Evolutionary conservation across 1,140 invertebrate genomes (phyloP).

Genomic region (Drosophila elegans): DNA sequence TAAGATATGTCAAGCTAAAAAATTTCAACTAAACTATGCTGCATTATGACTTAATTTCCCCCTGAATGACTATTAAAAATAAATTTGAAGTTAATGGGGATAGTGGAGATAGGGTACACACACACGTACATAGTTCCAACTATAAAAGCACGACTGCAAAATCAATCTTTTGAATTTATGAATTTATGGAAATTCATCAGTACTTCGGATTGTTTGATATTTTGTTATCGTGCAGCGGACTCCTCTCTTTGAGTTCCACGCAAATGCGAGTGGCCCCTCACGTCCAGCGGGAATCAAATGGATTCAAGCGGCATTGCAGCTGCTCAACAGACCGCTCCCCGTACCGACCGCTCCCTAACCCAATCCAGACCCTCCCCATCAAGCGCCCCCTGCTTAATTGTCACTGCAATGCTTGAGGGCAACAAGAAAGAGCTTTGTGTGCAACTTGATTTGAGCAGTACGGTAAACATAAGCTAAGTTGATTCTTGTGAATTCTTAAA

Average conservation of each 20-base stretch:
- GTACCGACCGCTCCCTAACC: background rate
- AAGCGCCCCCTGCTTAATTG: slow-evolving; percentile 49
- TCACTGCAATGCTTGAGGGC: slow-evolving; percentile 34
- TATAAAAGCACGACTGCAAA: slow-evolving; percentile 42
- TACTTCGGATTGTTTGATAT: slow-evolving; percentile 62
- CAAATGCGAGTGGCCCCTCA: slow-evolving; percentile 25
- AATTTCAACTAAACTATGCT: slow-evolving; percentile 25
- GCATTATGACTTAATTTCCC: slow-evolving; percentile 2
- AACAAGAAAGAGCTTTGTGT: slow-evolving; percentile 37
- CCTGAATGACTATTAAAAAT: slow-evolving; percentile 24
- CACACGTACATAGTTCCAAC: slow-evolving; percentile 32
- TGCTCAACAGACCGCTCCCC: slow-evolving; percentile 7
- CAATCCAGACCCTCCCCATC: background rate
- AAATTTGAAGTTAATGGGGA: slow-evolving; percentile 1
- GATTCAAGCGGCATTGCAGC: slow-evolving; percentile 28
- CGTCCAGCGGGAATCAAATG: slow-evolving; percentile 32
- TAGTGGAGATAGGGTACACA: background rate
- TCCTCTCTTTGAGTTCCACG: slow-evolving; percentile 29
- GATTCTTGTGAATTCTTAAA: no score
- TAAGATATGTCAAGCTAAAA: slow-evolving; percentile 10
- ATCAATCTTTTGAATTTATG: slow-evolving; percentile 59
- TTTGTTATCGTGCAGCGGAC: slow-evolving; percentile 48
- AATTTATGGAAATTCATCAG: slow-evolving; percentile 66
- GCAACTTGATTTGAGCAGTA: slow-evolving; percentile 58
- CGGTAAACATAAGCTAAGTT: slow-evolving; percentile 7